Percentiles rank a stretch among this genome's conserved stretches.
Evolutionary conservation across 2,113 vertebrate genomes (phyloP).

Genomic region (Propithecus coquereli): DNA sequence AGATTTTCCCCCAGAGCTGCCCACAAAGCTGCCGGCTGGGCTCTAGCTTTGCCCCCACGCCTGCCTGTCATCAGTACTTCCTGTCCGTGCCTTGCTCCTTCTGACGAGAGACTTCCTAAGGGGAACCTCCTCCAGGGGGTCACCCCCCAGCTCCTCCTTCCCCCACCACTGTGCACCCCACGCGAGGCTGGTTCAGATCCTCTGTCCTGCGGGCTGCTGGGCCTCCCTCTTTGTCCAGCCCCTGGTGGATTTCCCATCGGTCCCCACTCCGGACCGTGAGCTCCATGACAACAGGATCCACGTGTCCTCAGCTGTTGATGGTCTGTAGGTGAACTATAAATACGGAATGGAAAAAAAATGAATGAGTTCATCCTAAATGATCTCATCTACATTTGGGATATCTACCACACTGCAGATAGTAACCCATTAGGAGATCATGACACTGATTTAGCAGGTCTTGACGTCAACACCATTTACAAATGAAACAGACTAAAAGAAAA

Average conservation of each 20-base stretch:
- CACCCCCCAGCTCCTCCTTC: background rate
- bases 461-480: background rate
- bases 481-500: background rate
- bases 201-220: background rate
- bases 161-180: background rate
- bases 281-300: background rate
- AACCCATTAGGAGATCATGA: background rate
- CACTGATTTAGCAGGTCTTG: background rate
- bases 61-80: background rate
- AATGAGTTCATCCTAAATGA: background rate
- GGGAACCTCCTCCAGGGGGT: too few relatives aligned
- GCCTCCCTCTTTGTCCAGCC: background rate
- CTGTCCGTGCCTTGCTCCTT: background rate
- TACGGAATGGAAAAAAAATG: background rate
- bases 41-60: background rate
- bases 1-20: background rate
- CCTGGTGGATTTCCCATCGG: background rate
- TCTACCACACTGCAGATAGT: background rate
- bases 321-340: background rate
- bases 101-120: background rate
- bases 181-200: background rate
- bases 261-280: background rate
- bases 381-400: background rate
- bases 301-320: background rate
- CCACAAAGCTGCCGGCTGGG: background rate